Evolutionary conservation across 2,797 vertebrate genomes (phyloP), one percentile per base, ranked within the genome.

Genomic region (Sebastes variabilis): DNA sequence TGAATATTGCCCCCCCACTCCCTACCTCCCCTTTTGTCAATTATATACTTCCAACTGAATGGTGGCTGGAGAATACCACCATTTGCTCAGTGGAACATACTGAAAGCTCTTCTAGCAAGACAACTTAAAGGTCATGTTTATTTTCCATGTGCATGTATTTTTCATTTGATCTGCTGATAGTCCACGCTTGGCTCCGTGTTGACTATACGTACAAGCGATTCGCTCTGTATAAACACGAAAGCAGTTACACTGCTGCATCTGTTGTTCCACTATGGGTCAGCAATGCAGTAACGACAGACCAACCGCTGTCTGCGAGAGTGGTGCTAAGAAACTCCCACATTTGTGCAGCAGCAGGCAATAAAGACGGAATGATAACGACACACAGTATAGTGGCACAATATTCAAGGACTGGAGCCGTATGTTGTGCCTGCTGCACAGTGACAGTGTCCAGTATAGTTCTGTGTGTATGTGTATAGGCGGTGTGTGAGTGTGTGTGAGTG

Each of bases 121-220:
- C 80, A 87, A 87, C 87, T 77, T 85, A 88, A 93, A 93, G 93
- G 90, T 92, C 87, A 89, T 85, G 73, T 92, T 89, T 92, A 81
- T 91, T 89, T 92, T 92, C 69, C 75, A 75, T 49, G 24, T 72
- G 60, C 81, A 88, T 92, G 73, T 91, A 89, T 93, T 90, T 91
- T 90, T 90, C 81, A 92, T 87, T 89, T 89, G 76, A 87, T 88
- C 68, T 29, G 77, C 76, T 65, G 81, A 83, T 84, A 59, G 82
- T 72, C 82, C 29, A 46, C 56, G 32, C 77, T 78, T 73, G 62
- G 56, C 67, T 80, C 69, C 32, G 3, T 38, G 61, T 77, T 34
- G 73, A 80, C 72, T 81, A 5, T 68, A 61, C 70, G 70, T 46
- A 66, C 27, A 46, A 24, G 54, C 61, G 73, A 75, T 87, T 89